Base-by-base conservation (phyloP, 1,140 invertebrate genomes). In the Galendromus occidentalis region DNA sequence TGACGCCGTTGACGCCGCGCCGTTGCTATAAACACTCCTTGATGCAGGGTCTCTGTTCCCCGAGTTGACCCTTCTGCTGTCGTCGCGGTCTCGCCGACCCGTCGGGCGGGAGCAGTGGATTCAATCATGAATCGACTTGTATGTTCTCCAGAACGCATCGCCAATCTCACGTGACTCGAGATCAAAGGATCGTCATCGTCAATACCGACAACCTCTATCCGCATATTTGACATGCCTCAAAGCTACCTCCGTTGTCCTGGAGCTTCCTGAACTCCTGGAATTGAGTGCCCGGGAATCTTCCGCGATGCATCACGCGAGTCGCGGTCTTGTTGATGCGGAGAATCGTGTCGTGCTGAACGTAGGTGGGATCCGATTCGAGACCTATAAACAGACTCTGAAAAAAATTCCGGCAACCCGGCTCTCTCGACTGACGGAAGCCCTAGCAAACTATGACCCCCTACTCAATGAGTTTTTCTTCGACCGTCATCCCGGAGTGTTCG, bases 401-500 rank as follows among this genome's bases (percentile, higher is more conserved):
- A 94, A 95, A 78, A 93, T 95, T 72, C 91, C 91, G 42, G 91
- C 90, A 42, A 94, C 91, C 2, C 77, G 91, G 67, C 79, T 93
- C 64, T 92, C 88, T 22, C 77, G 88, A 63, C 80, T 94, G 45
- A 93, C 90, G 7, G 88, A 92, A 76, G 79, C 79, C 41, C 70
- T 81, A 55, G 78, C 80, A 22, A 95, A 95, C 77, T 96, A 96
- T 77, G 91, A 96, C 79, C 89, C 90, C 14, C 85, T 94, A 71
- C 80, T 95, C 68, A 95, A 95, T 77, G 93, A 98, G 78, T 98
- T 96, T 80, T 98, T 97, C 83, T 98, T 98, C 78, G 93, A 98
- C 78, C 78, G 93, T 69, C 93, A 98, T 80, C 93, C 94, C 0
- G 92, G 91, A 4, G 93, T 98, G 68, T 98, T 98, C 77, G 92